These are phyloP conservation scores for Heliconius charithonia DNA, from an alignment of 2,888 invertebrate genomes.

Conservation along the genomic window DNA sequence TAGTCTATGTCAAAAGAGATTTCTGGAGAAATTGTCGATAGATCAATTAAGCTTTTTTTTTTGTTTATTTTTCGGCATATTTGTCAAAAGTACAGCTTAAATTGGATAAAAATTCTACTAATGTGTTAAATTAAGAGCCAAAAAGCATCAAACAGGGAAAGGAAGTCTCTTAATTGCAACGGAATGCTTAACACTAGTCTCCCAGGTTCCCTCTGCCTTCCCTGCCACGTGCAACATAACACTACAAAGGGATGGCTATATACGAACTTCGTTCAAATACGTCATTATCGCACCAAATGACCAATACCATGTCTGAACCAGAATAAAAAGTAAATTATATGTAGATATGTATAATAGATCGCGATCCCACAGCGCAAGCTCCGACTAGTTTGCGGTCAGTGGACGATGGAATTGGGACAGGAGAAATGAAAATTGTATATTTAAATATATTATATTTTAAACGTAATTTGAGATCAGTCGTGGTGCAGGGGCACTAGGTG, in stretches of 20 bases:
- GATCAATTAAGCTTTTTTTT: no score
- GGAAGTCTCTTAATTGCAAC: no score
- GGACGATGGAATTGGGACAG: constrained; percentile 11
- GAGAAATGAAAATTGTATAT: constrained; percentile 3
- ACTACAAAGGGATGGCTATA: no score
- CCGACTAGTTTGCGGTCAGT: constrained; percentile 17
- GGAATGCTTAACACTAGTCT: no score
- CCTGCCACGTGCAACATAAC: no score
- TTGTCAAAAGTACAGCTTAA: not conserved
- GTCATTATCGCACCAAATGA: not conserved
- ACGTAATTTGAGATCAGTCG: not conserved
- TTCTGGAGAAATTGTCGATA: not conserved
- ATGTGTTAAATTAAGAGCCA: no score
- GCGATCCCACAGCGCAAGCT: constrained; percentile 6
- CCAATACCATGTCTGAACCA: not conserved
- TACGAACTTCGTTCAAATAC: not conserved
- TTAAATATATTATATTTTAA: not conserved
- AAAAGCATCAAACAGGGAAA: no score
- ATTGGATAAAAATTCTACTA: not conserved
- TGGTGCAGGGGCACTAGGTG: no score
- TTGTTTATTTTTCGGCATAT: no score
- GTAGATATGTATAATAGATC: not conserved
- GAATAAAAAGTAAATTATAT: not conserved
- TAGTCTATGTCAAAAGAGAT: not conserved
- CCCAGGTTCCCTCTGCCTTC: no score